Conservation (phyloP, 2,888 invertebrate genomes). For the Neocrepidodera transversa region DNA sequence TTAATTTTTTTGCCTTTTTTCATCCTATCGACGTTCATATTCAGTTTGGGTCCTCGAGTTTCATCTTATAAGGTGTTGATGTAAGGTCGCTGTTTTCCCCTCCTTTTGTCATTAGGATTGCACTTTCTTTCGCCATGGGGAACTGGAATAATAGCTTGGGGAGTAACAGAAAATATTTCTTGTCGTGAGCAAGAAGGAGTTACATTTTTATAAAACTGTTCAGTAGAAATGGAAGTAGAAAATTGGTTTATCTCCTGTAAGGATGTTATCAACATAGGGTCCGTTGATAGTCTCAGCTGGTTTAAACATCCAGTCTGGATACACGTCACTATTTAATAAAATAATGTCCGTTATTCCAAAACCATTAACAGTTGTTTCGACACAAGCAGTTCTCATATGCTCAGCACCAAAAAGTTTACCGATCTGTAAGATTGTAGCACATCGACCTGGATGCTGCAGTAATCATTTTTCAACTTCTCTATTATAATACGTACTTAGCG, state of each 20-base stretch:
- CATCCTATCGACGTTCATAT: neutral
- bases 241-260: too few relatives aligned
- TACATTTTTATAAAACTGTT: slow-evolving; percentile 7
- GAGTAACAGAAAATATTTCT: neutral
- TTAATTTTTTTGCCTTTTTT: neutral
- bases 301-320: slow-evolving; percentile 39
- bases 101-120: neutral
- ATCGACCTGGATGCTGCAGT: slow-evolving; percentile 43
- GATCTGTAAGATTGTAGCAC: slow-evolving; percentile 35
- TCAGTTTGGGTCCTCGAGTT: neutral
- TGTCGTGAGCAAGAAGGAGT: slow-evolving; percentile 13
- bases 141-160: slow-evolving; percentile 2
- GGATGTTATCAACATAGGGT: neutral
- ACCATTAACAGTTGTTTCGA: neutral
- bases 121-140: slow-evolving; percentile 3
- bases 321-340: neutral
- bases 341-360: neutral
- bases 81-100: neutral
- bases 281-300: slow-evolving; percentile 31
- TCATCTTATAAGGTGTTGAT: neutral
- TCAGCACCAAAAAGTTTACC: slow-evolving; percentile 38
- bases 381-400: slow-evolving; percentile 38
- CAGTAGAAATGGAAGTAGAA: neutral
- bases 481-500: slow-evolving; percentile 30
- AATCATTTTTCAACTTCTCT: slow-evolving; percentile 35